These are phyloP conservation scores for Cladorhizidae sp. DNA, from an alignment of 37 sponge, comb jelly and placozoan species.

Conservation along the genomic window DNA sequence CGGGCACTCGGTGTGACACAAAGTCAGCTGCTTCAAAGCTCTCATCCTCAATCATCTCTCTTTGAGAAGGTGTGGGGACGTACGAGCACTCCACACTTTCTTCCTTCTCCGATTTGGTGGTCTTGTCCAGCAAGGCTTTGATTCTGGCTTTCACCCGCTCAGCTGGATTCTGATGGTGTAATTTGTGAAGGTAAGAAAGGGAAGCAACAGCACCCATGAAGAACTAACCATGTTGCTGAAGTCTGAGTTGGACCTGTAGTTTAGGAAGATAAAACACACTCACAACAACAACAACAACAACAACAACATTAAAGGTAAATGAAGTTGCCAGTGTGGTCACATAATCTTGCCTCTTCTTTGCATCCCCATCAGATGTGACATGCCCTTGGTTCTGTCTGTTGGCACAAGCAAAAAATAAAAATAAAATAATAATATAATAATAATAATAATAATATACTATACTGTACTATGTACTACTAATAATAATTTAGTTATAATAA, in stretches of 20 bases:
- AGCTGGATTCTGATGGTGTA: constrained; percentile 27
- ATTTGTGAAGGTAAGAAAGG: not conserved
- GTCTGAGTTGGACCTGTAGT: not conserved
- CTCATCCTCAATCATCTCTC: constrained; percentile 26
- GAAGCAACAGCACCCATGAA: not conserved
- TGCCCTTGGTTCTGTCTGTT: not conserved
- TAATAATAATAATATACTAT: too few relatives aligned
- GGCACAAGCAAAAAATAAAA: not conserved
- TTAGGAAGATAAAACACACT: too few relatives aligned
- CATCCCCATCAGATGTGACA: too few relatives aligned
- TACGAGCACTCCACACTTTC: not conserved
- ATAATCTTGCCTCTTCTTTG: too few relatives aligned
- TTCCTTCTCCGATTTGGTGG: not conserved
- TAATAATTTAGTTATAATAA: too few relatives aligned
- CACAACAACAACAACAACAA: too few relatives aligned
- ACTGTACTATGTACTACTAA: too few relatives aligned
- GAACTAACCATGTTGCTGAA: constrained; percentile 24
- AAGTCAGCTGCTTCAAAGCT: constrained; percentile 21
- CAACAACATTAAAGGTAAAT: too few relatives aligned
- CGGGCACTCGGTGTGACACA: constrained; percentile 14
- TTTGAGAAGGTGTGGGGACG: constrained; percentile 18
- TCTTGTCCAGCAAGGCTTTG: constrained; percentile 40
- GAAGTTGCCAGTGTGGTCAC: too few relatives aligned
- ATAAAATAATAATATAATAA: not conserved
- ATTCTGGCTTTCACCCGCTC: constrained; percentile 43